Evolutionary conservation across 2,797 vertebrate species (phyloP), one percentile per base, ranked within the genome.

Genomic region (Siniperca obscura): DNA sequence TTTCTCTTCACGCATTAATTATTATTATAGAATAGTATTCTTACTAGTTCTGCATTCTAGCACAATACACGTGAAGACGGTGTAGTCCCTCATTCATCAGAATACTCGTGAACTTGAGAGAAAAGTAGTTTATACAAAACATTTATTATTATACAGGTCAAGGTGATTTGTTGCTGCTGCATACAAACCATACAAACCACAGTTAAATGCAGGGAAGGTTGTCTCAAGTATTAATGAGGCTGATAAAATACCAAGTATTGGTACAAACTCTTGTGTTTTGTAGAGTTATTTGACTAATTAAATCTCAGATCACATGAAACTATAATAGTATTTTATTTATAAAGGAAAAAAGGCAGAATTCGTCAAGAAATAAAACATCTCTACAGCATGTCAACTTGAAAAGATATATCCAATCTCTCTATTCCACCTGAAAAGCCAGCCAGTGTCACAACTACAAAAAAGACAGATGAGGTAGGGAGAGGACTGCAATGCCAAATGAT

Each of bases 401-500:
- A 62, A 80, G 52, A 50, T 13, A 69, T 21, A 71, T 52, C 25
- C 52, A 59, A 60, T 74, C 38, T 55, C 38, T 65, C 8, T 61
- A 25, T 72, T 60, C 13, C 57, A 55, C 42, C 34, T 74, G 38
- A 70, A 55, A 74, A 77, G 22, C 22, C 69, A 66, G 56, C 6
- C 21, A 22, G 60, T 42, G 55, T 79, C 22, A 59, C 61, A 83
- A 34, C 36, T 59, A 38, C 46, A 73, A 21, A 40, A 66, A 59
- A 50, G 53, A 52, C 71, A 81, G 69, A 82, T 82, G 74, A 84
- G 69, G 34, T 74, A 46, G 53, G 52, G 71, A 55, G 75, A 73
- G 36, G 68, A 68, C 60, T 77, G 81, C 56, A 16, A 67, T 71
- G 65, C 44, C 12, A 79, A 68, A 72, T 84, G 81, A 84, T 84